Conservation (phyloP, 2,113 vertebrate species). For the Sander vitreus region DNA sequence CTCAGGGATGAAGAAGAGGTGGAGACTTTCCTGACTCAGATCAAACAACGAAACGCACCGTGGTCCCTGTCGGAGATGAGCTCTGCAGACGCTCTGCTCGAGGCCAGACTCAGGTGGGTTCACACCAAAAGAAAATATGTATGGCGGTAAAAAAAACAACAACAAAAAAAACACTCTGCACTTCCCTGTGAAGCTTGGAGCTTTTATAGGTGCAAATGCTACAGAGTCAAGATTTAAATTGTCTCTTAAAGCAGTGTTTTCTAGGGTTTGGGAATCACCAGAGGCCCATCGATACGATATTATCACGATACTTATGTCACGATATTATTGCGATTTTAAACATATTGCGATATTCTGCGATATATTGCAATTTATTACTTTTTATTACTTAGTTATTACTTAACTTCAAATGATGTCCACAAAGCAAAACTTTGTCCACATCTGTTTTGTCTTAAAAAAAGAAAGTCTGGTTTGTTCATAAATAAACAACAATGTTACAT, state of each 20-base stretch:
- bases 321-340: no score
- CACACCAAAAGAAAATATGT: not conserved
- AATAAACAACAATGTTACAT: not conserved
- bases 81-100: slow-evolving; percentile 54
- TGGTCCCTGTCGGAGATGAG: slow-evolving; percentile 55
- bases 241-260: not conserved
- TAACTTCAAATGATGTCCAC: no score
- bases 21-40: slow-evolving; percentile 57
- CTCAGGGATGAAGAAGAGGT: slow-evolving; percentile 67
- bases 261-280: no score
- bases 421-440: no score
- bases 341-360: no score
- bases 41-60: slow-evolving; percentile 51
- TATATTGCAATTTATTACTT: no score
- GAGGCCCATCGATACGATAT: no score
- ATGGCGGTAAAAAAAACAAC: no score
- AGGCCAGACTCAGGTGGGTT: slow-evolving; percentile 65
- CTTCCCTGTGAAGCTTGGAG: not conserved
- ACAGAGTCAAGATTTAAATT: not conserved
- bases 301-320: no score
- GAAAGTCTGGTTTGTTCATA: no score
- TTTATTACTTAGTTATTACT: no score
- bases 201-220: not conserved
- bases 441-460: no score
- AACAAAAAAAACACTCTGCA: not conserved